These are phyloP conservation scores for Melangyna quadrimaculata DNA, from an alignment of 2,888 invertebrate species.

Conservation along the genomic window DNA sequence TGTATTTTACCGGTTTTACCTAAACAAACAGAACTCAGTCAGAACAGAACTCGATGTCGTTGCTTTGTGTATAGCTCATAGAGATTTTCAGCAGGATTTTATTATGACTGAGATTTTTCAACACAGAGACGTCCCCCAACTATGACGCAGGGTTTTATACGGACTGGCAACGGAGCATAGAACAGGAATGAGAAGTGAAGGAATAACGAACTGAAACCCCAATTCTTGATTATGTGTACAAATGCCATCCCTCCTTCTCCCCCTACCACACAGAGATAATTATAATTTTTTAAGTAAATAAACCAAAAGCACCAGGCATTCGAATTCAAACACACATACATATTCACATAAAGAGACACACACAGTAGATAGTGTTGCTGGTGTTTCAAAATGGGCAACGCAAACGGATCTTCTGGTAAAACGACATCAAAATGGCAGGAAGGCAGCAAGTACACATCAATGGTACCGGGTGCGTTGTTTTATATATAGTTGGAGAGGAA, in stretches of 20 bases:
- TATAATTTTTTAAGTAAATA: constrained; percentile 71
- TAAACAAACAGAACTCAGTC: constrained; percentile 64
- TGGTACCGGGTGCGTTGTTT: too few species aligned
- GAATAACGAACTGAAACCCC: constrained; percentile 65
- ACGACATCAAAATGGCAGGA: neutral
- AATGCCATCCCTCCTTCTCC: constrained; percentile 4
- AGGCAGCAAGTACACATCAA: neutral
- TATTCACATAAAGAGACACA: neutral
- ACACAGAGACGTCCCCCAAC: neutral
- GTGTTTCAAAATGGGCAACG: constrained; percentile 48
- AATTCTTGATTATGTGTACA: constrained; percentile 70
- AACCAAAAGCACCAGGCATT: constrained; percentile 50
- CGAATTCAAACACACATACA: neutral
- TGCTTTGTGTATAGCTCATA: neutral
- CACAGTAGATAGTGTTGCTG: too few species aligned
- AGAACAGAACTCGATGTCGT: constrained; percentile 18
- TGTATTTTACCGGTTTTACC: constrained; percentile 54
- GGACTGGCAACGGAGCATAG: too few species aligned
- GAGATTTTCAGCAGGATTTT: constrained; percentile 25
- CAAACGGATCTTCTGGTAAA: constrained; percentile 46
- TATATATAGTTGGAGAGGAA: neutral
- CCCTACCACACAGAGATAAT: constrained; percentile 52
- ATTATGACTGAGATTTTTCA: neutral
- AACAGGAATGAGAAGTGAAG: neutral
- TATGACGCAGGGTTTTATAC: constrained; percentile 1